A percentile compares a stretch with the other conserved stretches of the same genome.
Conservation (phyloP, 2,888 invertebrate genomes). For the Dione vanillae region DNA sequence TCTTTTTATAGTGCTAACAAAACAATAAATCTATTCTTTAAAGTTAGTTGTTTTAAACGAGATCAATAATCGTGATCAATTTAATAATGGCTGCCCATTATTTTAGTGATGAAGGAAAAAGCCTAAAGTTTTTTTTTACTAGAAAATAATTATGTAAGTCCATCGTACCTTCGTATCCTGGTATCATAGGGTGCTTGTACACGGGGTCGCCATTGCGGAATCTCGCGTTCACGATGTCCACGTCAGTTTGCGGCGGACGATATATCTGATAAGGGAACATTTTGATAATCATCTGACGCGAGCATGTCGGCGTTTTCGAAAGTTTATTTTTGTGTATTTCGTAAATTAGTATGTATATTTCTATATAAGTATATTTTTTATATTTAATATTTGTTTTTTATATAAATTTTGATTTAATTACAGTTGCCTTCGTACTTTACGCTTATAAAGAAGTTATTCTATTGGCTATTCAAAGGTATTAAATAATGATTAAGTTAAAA, state of each 20-base stretch:
- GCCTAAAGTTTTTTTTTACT: background rate
- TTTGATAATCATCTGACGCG: constrained; percentile 17
- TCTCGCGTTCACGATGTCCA: constrained; percentile 87
- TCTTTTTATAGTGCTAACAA: too few species aligned
- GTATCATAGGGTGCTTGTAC: constrained; percentile 89
- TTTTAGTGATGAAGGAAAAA: too few species aligned
- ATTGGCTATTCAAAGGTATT: too few species aligned
- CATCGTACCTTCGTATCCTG: constrained; percentile 88
- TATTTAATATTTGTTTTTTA: too few species aligned
- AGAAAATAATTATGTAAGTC: background rate
- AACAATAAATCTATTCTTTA: too few species aligned
- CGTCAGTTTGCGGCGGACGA: constrained; percentile 86
- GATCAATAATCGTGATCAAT: too few species aligned
- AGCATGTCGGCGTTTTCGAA: constrained; percentile 10
- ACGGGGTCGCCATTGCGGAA: constrained; percentile 87
- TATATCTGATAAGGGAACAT: constrained; percentile 69
- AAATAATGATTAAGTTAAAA: too few species aligned
- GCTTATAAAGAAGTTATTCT: too few species aligned
- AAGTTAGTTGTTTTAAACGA: too few species aligned
- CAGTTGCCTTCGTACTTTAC: too few species aligned
- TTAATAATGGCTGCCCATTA: too few species aligned
- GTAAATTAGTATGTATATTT: background rate
- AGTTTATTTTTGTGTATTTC: background rate
- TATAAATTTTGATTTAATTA: too few species aligned
- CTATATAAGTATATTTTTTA: background rate